Conservation (phyloP, 37 sponge, comb jelly and placozoan species). For the Eunapius fragilis region DNA sequence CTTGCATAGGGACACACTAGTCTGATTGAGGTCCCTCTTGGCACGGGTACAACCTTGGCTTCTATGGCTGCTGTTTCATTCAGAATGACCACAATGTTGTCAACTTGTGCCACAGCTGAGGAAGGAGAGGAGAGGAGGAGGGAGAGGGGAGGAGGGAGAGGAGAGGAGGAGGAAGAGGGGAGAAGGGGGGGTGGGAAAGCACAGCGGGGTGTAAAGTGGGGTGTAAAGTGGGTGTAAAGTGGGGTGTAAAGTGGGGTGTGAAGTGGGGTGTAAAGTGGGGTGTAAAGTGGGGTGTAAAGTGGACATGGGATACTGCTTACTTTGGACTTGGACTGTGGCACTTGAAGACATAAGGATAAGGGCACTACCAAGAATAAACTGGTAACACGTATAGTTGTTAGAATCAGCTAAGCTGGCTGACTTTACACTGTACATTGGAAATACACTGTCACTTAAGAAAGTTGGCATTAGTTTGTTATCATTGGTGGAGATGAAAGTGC, state of each 20-base stretch:
- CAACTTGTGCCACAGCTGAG: no score
- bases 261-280: no score
- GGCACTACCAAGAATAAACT: neutral
- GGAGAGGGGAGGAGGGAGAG: no score
- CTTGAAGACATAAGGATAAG: neutral
- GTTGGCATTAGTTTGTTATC: neutral
- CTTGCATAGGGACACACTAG: neutral
- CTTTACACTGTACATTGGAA: neutral
- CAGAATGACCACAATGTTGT: no score
- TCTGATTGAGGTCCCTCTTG: neutral
- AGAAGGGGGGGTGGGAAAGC: no score
- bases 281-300: no score
- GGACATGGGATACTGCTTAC: constrained; percentile 1
- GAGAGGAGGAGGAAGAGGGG: no score
- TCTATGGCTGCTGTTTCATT: no score
- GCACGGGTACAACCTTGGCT: neutral
- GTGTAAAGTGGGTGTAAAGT: no score
- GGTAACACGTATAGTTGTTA: neutral
- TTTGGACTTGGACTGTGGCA: neutral
- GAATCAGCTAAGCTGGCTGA: neutral
- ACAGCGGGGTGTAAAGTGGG: no score
- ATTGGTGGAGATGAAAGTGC: neutral
- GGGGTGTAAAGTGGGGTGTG: no score
- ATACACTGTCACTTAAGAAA: constrained; percentile 3
- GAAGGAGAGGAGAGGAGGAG: no score